Conservation (phyloP, 2,888 invertebrate species). For the Dyspetes luteomarginatus region DNA sequence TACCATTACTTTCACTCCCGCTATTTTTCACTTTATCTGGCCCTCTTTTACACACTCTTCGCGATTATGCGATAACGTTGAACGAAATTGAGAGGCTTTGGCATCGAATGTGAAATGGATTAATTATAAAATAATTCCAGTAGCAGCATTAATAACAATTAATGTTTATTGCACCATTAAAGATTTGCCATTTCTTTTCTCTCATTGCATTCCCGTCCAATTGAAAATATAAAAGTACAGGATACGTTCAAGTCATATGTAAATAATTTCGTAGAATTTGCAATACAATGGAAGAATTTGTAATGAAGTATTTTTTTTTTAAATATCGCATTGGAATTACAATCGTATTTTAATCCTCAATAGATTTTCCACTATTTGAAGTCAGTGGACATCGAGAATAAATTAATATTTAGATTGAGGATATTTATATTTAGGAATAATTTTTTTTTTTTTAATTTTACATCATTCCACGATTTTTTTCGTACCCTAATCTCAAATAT, state of each 20-base stretch:
- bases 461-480: too few relatives aligned
- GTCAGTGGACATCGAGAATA: too few relatives aligned
- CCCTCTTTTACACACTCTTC: slow-evolving; percentile 11
- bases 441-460: too few relatives aligned
- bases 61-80: slow-evolving; percentile 42
- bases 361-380: too few relatives aligned
- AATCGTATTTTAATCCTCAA: too few relatives aligned
- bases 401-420: too few relatives aligned
- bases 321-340: too few relatives aligned
- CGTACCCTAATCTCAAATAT: too few relatives aligned
- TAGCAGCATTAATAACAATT: slow-evolving; percentile 19
- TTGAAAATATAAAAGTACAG: neutral
- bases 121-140: slow-evolving; percentile 29
- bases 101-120: slow-evolving; percentile 30
- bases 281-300: neutral
- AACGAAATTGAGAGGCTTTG: slow-evolving; percentile 44
- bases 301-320: neutral
- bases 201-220: neutral
- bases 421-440: too few relatives aligned
- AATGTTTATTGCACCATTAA: slow-evolving; percentile 15
- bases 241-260: neutral
- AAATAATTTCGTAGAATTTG: neutral
- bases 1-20: slow-evolving; percentile 3
- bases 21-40: slow-evolving; percentile 40
- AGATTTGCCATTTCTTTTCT: neutral